These are phyloP conservation scores for Syngnathus acus DNA, from an alignment of 2,797 vertebrate species.

Conservation along the genomic window DNA sequence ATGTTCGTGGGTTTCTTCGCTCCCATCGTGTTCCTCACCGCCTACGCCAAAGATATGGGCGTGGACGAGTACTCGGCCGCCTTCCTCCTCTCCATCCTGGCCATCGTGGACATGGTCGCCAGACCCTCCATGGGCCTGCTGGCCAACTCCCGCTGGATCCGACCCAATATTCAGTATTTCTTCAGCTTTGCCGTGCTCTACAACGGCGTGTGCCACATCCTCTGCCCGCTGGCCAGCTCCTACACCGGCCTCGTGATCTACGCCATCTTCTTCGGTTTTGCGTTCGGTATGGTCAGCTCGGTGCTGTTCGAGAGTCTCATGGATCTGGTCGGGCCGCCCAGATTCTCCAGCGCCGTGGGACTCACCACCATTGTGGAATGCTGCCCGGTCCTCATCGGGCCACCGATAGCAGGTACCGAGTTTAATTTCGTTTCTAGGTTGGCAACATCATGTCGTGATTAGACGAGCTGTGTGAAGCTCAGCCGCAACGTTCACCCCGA, in stretches of 20 bases:
- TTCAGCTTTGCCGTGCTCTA: conserved; percentile 89
- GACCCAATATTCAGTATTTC: conserved; percentile 93
- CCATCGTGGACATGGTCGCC: conserved; percentile 95
- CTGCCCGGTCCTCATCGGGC: conserved; percentile 88
- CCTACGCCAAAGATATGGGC: conserved; percentile 88
- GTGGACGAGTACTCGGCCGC: conserved; percentile 91
- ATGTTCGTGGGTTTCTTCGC: conserved; percentile 97
- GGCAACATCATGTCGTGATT: neutral
- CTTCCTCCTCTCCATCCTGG: conserved; percentile 88
- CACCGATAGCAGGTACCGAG: conserved; percentile 86
- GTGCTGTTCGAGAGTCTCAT: conserved; percentile 93
- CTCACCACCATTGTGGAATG: conserved; percentile 92
- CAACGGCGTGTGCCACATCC: conserved; percentile 85
- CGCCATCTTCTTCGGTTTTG: conserved; percentile 89
- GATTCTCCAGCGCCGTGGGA: conserved; percentile 94
- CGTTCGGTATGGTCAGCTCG: conserved; percentile 94
- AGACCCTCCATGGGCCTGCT: conserved; percentile 86
- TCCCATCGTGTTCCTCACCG: conserved; percentile 88
- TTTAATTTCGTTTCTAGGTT: too few relatives aligned
- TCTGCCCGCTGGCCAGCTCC: conserved; percentile 79
- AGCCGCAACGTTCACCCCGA: neutral
- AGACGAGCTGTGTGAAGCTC: neutral
- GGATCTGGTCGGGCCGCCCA: conserved; percentile 86
- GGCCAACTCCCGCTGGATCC: conserved; percentile 82
- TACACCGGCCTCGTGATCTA: conserved; percentile 87